Percentiles rank a stretch among this genome's conserved stretches.
These are phyloP conservation scores for Chromobotia macracanthus DNA, from an alignment of 2,797 vertebrate species.

Conservation along the genomic window DNA sequence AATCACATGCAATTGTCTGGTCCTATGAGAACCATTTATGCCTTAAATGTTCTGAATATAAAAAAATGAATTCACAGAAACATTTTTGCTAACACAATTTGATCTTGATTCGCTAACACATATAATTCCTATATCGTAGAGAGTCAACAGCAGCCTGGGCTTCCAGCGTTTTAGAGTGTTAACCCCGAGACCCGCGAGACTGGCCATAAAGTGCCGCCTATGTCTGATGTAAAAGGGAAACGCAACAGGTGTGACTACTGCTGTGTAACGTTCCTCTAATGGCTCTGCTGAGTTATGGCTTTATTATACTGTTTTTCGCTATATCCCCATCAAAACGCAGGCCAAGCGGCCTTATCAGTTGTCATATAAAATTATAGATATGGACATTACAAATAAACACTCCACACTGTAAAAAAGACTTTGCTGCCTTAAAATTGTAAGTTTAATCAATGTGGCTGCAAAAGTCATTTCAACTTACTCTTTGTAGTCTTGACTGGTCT, in stretches of 20 bases:
- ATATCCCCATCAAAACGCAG: slow-evolving; percentile 73
- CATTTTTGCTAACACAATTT: no score
- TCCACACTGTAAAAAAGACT: slow-evolving; percentile 51
- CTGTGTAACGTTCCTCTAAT: slow-evolving; percentile 71
- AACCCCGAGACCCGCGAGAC: slow-evolving; percentile 52
- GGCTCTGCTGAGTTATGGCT: slow-evolving; percentile 75
- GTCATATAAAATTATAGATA: slow-evolving; percentile 71
- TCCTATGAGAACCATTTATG: not conserved
- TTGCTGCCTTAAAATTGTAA: no score
- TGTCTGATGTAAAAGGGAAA: slow-evolving; percentile 72
- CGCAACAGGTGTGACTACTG: slow-evolving; percentile 74
- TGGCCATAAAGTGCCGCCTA: slow-evolving; percentile 74
- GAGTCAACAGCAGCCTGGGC: slow-evolving; percentile 49
- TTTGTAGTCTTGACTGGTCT: no score
- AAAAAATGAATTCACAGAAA: not conserved
- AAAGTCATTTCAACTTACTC: no score
- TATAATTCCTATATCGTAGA: slow-evolving; percentile 48
- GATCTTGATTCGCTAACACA: slow-evolving; percentile 10
- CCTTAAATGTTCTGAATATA: not conserved
- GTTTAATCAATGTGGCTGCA: no score
- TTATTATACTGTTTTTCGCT: slow-evolving; percentile 72
- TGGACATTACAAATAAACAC: slow-evolving; percentile 57
- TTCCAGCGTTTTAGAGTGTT: slow-evolving; percentile 39
- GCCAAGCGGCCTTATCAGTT: slow-evolving; percentile 75
- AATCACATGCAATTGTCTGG: not conserved